A percentile compares a stretch with the other conserved stretches of the same genome.
Conservation (phyloP, 2,888 invertebrate species). For the Thera britannica region DNA sequence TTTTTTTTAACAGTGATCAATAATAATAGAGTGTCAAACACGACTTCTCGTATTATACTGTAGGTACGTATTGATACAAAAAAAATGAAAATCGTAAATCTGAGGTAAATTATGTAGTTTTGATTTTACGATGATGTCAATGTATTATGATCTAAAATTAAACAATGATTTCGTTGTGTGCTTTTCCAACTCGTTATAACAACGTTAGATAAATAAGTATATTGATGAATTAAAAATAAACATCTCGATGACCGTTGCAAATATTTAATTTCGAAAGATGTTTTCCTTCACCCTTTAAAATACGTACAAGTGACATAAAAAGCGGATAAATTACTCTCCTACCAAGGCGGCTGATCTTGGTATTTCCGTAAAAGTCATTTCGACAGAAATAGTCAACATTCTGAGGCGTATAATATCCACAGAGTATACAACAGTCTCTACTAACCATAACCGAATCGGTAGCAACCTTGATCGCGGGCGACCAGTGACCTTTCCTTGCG, state of each 20-base stretch:
- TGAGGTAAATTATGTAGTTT: no score
- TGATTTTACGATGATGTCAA: no score
- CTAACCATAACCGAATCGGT: conserved; percentile 32
- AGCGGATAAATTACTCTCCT: conserved; percentile 9
- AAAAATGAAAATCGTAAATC: no score
- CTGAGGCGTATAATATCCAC: conserved; percentile 7
- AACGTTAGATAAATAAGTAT: no score
- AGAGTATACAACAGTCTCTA: conserved; percentile 1
- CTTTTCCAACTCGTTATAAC: no score
- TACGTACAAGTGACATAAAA: conserved; percentile 1
- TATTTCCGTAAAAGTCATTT: conserved; percentile 37
- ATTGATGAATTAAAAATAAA: background rate
- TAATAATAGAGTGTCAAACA: no score
- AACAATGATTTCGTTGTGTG: no score
- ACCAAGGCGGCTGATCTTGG: conserved; percentile 1
- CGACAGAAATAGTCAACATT: conserved; percentile 23
- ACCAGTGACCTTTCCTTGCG: conserved; percentile 43
- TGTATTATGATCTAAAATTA: no score
- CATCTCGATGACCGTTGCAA: background rate
- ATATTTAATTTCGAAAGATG: background rate
- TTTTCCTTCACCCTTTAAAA: conserved; percentile 10
- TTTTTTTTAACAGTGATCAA: no score
- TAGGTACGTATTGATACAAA: no score
- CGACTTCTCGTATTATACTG: no score
- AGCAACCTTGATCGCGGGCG: conserved; percentile 42